Conservation (phyloP, 1,140 invertebrate species). For the Stegodyphus dumicola region DNA sequence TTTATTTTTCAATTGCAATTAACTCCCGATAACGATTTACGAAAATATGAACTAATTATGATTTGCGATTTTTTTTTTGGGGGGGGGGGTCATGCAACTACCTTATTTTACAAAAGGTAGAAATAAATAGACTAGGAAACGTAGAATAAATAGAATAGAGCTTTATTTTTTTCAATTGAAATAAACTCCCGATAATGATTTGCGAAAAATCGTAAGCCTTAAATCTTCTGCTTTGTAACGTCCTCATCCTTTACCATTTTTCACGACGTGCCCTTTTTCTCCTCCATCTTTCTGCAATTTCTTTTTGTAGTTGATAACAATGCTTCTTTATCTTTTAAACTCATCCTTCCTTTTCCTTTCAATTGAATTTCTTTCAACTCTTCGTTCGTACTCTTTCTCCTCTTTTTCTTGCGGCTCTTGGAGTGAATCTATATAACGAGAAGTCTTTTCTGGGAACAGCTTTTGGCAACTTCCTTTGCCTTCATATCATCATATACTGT, state of each 20-base stretch:
- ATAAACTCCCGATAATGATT: constrained; percentile 74
- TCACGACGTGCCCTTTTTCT: constrained; percentile 81
- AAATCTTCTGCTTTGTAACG: constrained; percentile 91
- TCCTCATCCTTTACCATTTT: constrained; percentile 88
- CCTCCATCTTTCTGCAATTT: constrained; percentile 89
- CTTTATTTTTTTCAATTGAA: too few species aligned
- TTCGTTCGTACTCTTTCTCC: constrained; percentile 88
- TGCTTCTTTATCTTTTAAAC: constrained; percentile 93
- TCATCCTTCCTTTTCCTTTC: constrained; percentile 90
- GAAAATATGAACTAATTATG: too few species aligned
- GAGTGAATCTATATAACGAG: constrained; percentile 86
- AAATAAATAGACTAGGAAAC: too few species aligned
- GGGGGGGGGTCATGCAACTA: too few species aligned
- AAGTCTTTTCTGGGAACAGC: constrained; percentile 12
- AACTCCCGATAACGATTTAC: too few species aligned
- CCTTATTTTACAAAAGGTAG: too few species aligned
- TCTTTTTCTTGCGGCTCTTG: constrained; percentile 85
- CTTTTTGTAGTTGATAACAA: constrained; percentile 93
- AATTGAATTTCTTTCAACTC: constrained; percentile 87
- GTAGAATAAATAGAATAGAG: too few species aligned
- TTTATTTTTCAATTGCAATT: too few species aligned
- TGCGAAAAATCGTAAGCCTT: constrained; percentile 88
- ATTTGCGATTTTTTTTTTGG: too few species aligned
- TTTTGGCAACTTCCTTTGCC: constrained; percentile 20
- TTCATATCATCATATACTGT: constrained; percentile 93